Percentiles rank a stretch among this genome's conserved stretches.
These are phyloP conservation scores for Shargacucullia verbasci DNA, from an alignment of 2,888 invertebrate species.

Conservation along the genomic window DNA sequence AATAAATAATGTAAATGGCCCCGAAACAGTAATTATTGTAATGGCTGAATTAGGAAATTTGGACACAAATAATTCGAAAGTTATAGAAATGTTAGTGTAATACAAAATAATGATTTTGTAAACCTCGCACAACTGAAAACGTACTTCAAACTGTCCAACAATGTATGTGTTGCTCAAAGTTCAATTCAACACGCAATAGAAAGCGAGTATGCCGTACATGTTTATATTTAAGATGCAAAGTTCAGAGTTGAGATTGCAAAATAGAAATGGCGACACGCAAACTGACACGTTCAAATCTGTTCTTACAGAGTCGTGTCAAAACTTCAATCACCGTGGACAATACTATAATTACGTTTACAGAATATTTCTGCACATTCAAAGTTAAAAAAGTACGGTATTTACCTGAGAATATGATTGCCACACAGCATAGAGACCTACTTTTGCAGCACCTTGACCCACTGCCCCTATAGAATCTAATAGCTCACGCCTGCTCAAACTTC, in stretches of 20 bases:
- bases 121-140: constrained; percentile 10
- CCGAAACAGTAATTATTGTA: no score
- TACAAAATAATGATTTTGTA: constrained; percentile 5
- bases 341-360: constrained; percentile 55
- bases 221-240: constrained; percentile 44
- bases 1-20: no score
- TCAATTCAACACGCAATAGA: constrained; percentile 43
- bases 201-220: constrained; percentile 42
- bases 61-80: no score
- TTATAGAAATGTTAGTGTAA: no score
- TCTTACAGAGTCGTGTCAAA: constrained; percentile 56
- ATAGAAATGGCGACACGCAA: constrained; percentile 45
- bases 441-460: constrained; percentile 58
- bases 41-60: no score
- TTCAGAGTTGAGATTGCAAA: constrained; percentile 52
- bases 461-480: constrained; percentile 55
- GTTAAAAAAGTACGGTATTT: constrained; percentile 53
- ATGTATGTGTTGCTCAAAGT: constrained; percentile 14
- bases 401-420: constrained; percentile 55
- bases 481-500: constrained; percentile 47
- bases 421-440: constrained; percentile 57
- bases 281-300: constrained; percentile 42
- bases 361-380: constrained; percentile 52
- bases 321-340: constrained; percentile 62
- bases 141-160: constrained; percentile 2